Conservation (phyloP, 2,888 invertebrate species). For the Eupithecia pulchellata region DNA sequence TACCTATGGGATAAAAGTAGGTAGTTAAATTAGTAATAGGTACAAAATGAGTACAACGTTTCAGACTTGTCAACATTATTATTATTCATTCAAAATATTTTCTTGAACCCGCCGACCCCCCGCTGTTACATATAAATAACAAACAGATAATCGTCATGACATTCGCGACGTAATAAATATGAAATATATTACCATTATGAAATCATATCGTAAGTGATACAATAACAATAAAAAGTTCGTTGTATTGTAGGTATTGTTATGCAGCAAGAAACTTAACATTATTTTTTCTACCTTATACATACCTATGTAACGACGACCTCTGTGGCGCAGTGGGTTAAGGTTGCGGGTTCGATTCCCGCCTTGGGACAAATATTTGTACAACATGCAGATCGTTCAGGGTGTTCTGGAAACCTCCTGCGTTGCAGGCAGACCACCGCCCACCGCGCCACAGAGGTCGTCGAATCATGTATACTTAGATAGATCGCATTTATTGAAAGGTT, state of each 20-base stretch:
- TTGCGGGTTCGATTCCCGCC: too few relatives aligned
- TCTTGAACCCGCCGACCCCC: constrained; percentile 50
- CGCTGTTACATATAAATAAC: constrained; percentile 52
- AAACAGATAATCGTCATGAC: constrained; percentile 52
- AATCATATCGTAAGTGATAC: constrained; percentile 11
- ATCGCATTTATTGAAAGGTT: too few relatives aligned
- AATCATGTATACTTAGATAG: too few relatives aligned
- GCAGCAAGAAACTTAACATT: neutral
- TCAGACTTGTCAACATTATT: neutral
- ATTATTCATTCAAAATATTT: constrained; percentile 47
- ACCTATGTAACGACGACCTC: too few relatives aligned
- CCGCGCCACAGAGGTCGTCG: too few relatives aligned
- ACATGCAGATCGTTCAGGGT: too few relatives aligned
- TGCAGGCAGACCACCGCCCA: too few relatives aligned
- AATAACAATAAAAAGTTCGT: constrained; percentile 1
- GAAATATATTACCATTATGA: constrained; percentile 46
- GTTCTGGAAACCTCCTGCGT: too few relatives aligned
- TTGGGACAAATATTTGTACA: too few relatives aligned
- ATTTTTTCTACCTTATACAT: neutral
- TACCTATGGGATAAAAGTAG: too few relatives aligned
- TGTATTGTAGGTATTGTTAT: neutral
- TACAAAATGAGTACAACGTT: neutral
- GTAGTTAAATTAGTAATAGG: neutral
- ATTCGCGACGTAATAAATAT: constrained; percentile 47
- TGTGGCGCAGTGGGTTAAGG: too few relatives aligned